These are phyloP conservation scores for Scaptomyza graminum DNA, from an alignment of 1,140 invertebrate genomes.

Conservation along the genomic window DNA sequence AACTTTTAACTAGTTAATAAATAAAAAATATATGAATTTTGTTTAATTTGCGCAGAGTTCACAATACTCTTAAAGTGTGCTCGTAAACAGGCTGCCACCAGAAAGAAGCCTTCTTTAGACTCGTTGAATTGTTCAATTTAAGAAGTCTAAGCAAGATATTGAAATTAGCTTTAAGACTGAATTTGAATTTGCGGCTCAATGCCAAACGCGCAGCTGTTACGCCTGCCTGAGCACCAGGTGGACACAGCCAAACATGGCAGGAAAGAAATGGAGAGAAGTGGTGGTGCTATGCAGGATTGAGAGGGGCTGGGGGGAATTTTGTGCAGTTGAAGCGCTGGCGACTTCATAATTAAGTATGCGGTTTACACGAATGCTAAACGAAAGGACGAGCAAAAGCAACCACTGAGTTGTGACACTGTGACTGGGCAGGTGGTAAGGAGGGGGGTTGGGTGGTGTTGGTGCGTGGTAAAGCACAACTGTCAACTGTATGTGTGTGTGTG, in stretches of 20 bases:
- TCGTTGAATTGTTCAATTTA: too few species aligned
- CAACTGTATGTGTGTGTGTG: constrained; percentile 51
- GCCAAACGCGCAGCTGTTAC: constrained; percentile 31
- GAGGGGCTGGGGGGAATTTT: background rate
- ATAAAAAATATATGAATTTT: too few species aligned
- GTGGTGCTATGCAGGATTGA: background rate
- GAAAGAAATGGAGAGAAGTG: too few species aligned
- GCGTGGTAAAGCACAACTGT: constrained; percentile 47
- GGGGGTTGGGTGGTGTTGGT: background rate
- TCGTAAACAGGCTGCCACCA: too few species aligned
- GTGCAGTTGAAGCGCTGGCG: constrained; percentile 22
- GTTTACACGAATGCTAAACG: constrained; percentile 56
- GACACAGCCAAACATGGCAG: background rate
- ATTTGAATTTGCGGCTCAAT: constrained; percentile 16
- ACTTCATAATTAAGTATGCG: constrained; percentile 82
- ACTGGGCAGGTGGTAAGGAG: constrained; percentile 33
- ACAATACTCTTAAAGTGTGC: too few species aligned
- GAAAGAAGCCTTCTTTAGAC: too few species aligned
- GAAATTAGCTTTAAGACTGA: constrained; percentile 65
- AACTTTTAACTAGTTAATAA: too few species aligned
- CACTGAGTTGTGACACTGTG: constrained; percentile 41
- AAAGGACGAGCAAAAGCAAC: constrained; percentile 33
- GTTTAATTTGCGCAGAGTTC: too few species aligned
- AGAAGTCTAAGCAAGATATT: constrained; percentile 46
- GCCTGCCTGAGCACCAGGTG: constrained; percentile 27